Evolutionary conservation across 1,140 invertebrate genomes (phyloP), one percentile per base, ranked within the genome.

Genomic region (Penaeus vannamei): DNA sequence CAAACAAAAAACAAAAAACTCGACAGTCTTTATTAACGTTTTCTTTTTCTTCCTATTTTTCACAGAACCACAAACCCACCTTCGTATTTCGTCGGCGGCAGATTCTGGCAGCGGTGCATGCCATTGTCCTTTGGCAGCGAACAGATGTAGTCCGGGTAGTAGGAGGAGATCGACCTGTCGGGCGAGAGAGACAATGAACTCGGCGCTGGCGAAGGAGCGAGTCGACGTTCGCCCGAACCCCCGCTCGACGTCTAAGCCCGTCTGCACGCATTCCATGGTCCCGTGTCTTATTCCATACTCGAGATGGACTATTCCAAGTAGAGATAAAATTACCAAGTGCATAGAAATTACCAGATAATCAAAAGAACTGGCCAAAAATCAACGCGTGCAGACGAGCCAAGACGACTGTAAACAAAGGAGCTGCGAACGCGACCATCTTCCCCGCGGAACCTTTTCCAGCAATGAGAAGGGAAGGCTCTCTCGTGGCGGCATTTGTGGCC

Each of bases 111-210:
- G 59, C 95, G 94, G 93, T 99, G 98, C 97, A 99, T 98, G 5
- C 99, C 99, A 90, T 96, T 97, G 93, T 98, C 97, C 91, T 98
- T 97, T 12, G 96, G 95, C 92, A 96, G 95, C 79, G 97, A 98
- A 94, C 99, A 99, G 92, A 99, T 99, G 94, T 98, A 99, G 93
- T 99, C 98, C 94, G 93, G 93, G 91, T 94, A 95, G 91, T 94
- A 94, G 42, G 91, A 92, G 17, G 93, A 92, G 60, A 93, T 91
- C 19, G 92, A 92, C 89, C 93, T 93, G 91, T 0, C 81, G 46
- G 20, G 23, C n/a, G 46, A n/a, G 8, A 53, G 53, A 72, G n/a
- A n/a, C 32, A 46, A 79, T 36, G 36, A 91, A 87, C 61, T 26
- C 12, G 36, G 84, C 53, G 29, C 12, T 32, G 19, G 36, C 66